A percentile compares a stretch with the other conserved stretches of the same genome.
Evolutionary conservation across 2,888 invertebrate species (phyloP).

Genomic region (Troides helena): DNA sequence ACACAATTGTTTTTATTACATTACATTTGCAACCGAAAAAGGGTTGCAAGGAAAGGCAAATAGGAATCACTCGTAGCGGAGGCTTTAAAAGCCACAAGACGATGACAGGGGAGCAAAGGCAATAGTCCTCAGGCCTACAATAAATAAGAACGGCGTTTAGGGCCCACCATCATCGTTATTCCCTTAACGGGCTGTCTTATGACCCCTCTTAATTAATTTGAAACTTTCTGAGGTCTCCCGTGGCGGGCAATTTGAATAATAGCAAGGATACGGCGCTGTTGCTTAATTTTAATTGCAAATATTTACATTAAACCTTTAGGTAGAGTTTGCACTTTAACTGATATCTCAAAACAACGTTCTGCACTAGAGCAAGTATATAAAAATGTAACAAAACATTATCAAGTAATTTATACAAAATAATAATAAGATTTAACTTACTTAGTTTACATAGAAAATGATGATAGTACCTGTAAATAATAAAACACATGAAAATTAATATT

Average conservation of each 20-base stretch:
- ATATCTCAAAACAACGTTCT: constrained; percentile 5
- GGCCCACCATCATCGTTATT: constrained; percentile 72
- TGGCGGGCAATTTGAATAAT: constrained; percentile 79
- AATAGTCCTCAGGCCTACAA: constrained; percentile 65
- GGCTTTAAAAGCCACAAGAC: constrained; percentile 55
- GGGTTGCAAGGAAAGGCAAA: constrained; percentile 50
- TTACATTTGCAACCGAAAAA: constrained; percentile 50
- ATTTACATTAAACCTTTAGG: constrained; percentile 73
- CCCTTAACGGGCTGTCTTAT: constrained; percentile 79
- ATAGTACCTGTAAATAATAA: constrained; percentile 31
- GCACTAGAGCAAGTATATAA: not conserved
- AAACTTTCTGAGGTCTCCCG: constrained; percentile 79
- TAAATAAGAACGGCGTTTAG: constrained; percentile 69
- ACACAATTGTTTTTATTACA: not conserved
- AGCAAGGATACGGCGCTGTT: constrained; percentile 71
- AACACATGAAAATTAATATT: constrained; percentile 4
- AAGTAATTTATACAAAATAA: not conserved
- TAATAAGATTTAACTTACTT: constrained; percentile 13
- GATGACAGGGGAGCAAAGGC: constrained; percentile 59
- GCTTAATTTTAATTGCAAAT: constrained; percentile 80
- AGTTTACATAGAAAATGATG: constrained; percentile 4
- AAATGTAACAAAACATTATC: not conserved
- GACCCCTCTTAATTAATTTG: constrained; percentile 79
- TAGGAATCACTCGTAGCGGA: constrained; percentile 50
- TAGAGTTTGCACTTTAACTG: constrained; percentile 29